Percentiles rank a stretch among this genome's conserved stretches.
These are phyloP conservation scores for Chelonoidis abingdonii DNA, from an alignment of 2,113 vertebrate species.

Conservation along the genomic window DNA sequence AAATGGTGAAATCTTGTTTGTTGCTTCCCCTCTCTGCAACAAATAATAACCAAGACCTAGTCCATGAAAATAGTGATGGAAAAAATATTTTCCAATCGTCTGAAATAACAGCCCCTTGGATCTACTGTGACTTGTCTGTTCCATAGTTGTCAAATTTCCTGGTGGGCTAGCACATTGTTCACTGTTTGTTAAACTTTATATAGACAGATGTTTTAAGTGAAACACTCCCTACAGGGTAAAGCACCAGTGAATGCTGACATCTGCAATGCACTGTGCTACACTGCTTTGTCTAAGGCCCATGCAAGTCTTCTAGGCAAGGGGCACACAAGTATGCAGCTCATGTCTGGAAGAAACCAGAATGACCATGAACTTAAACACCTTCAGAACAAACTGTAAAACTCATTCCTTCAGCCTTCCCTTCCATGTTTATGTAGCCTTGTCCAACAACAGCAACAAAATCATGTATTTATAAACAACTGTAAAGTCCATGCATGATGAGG, in stretches of 20 bases:
- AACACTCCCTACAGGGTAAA: neutral
- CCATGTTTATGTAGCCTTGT: rapidly evolving
- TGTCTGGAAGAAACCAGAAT: neutral
- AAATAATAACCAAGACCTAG: neutral
- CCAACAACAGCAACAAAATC: neutral
- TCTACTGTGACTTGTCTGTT: neutral
- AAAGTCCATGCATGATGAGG: neutral
- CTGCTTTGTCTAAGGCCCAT: neutral
- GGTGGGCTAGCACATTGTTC: neutral
- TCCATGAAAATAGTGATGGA: neutral
- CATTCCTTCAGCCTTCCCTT: neutral
- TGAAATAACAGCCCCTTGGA: neutral
- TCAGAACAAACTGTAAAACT: neutral
- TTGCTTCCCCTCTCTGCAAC: neutral
- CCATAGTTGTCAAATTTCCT: neutral
- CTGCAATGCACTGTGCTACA: rapidly evolving
- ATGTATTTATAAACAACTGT: neutral
- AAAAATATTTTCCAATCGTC: neutral
- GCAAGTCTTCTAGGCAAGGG: neutral
- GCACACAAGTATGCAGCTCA: neutral
- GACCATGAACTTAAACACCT: neutral
- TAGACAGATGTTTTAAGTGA: neutral
- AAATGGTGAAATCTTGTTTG: neutral
- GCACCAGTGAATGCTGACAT: neutral
- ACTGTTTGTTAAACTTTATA: neutral